A percentile compares a stretch with the other conserved stretches of the same genome.
These are phyloP conservation scores for Mus musculus DNA, from an alignment of 2,113 vertebrate genomes.

Conservation along the genomic window DNA sequence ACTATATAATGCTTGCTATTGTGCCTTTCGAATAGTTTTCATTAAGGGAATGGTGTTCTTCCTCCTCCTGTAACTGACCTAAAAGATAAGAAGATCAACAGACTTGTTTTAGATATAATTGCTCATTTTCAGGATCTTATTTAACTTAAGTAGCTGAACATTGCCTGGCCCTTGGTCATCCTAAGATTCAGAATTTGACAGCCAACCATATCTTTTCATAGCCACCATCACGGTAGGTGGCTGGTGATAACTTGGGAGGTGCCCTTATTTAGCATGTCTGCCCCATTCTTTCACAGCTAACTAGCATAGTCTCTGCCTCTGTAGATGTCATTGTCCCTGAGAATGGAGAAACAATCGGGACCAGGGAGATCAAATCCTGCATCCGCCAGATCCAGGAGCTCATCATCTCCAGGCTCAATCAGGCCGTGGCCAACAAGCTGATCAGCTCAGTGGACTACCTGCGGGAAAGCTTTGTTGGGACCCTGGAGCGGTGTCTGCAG, in stretches of 20 bases:
- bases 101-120: neutral
- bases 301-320: neutral
- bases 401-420: conserved; percentile 95
- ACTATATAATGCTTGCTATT: neutral
- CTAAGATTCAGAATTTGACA: neutral
- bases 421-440: conserved; percentile 97
- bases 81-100: conserved; percentile 9
- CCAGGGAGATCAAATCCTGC: conserved; percentile 95
- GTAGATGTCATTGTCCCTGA: conserved; percentile 95
- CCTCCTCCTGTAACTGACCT: neutral
- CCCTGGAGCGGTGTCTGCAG: conserved; percentile 95
- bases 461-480: conserved; percentile 98
- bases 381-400: conserved; percentile 98
- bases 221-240: neutral
- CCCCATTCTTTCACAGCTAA: neutral
- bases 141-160: neutral
- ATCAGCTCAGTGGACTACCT: conserved; percentile 98
- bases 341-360: conserved; percentile 94
- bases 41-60: neutral
- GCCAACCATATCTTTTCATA: neutral
- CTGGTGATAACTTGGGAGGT: neutral
- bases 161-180: neutral
- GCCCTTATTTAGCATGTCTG: neutral
- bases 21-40: conserved; percentile 15
- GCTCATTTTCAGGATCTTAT: neutral